These are phyloP conservation scores for Agelastica alni DNA, from an alignment of 2,888 invertebrate genomes.

Conservation along the genomic window DNA sequence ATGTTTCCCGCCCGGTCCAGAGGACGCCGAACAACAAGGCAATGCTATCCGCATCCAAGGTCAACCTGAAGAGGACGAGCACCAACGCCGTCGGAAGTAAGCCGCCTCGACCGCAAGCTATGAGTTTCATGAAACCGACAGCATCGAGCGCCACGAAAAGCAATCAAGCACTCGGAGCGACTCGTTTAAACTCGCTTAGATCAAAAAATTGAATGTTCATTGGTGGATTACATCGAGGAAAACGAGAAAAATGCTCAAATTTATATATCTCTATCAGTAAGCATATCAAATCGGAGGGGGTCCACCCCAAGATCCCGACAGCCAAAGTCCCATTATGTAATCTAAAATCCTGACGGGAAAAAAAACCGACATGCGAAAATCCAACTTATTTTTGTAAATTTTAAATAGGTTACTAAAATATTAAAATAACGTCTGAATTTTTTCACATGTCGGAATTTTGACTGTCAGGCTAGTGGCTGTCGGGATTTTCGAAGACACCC, in stretches of 20 bases:
- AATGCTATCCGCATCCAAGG: constrained; percentile 12
- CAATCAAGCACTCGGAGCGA: constrained; percentile 21
- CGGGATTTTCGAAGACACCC: no score
- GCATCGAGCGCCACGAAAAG: constrained; percentile 78
- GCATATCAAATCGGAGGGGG: no score
- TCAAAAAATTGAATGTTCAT: constrained; percentile 33
- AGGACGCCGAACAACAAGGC: constrained; percentile 40
- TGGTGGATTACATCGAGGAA: not conserved
- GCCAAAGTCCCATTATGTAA: no score
- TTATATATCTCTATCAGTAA: not conserved
- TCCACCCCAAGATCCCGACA: no score
- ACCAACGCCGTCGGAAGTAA: constrained; percentile 38
- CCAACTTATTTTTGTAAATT: no score
- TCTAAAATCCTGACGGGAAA: no score
- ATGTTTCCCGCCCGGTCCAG: constrained; percentile 30
- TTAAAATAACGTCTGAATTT: no score
- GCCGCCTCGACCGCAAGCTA: constrained; percentile 52
- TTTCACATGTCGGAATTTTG: no score
- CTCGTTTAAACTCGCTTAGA: constrained; percentile 31
- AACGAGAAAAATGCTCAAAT: constrained; percentile 8
- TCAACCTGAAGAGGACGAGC: constrained; percentile 23
- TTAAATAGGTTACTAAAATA: no score
- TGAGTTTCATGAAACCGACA: constrained; percentile 84
- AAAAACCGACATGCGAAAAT: no score
- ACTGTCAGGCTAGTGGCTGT: no score